Base-by-base conservation (phyloP, 2,797 vertebrate genomes). In the Sternarchorhynchus goeldii region DNA sequence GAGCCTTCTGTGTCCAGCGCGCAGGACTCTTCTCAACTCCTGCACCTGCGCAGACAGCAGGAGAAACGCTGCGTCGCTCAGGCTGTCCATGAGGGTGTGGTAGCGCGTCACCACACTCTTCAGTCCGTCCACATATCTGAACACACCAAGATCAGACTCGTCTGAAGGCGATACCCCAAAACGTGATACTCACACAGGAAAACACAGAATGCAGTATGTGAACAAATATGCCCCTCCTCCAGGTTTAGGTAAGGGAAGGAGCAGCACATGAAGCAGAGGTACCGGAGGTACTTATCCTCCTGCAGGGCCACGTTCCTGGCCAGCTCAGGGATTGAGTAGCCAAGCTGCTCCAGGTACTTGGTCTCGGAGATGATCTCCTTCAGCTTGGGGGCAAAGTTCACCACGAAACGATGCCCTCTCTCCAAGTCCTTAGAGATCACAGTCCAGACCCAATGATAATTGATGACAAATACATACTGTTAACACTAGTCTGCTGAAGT, bases 301-400 rank as follows among this genome's bases (percentile, higher is more conserved):
- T 95, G 95, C 1, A 96, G 86, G 18, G 95, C 93, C 29, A 98
- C 85, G 0, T 89, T 94, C 81, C 91, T 88, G 0, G 92, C 92
- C 16, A 92, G 73, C 41, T 94, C 89, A 0, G 96, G 94, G 50
- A 98, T 80, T 31, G 87, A 18, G 84, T 94, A 93, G 0, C 92
- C 94, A 32, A 97, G 86, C 3, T 91, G 91, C 58, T 93, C 91
- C 87, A 99, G 89, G 84, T 92, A 90, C 50, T 93, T 95, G 14
- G 95, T 83, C 89, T 99, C 98, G 2, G 74, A 88, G 10, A 98
- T 95, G 0, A 96, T 93, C 89, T 96, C 94, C 63, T 64, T 91
- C 29, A 99, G 88, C 64, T 88, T 70, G 0, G 92, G 92, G n/a
- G 94, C 86, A 90, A 97, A 97, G 86, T 98, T 96, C 50, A 98